These are phyloP conservation scores for Tarsius wallacei DNA, from an alignment of 2,797 vertebrate species.

Conservation along the genomic window DNA sequence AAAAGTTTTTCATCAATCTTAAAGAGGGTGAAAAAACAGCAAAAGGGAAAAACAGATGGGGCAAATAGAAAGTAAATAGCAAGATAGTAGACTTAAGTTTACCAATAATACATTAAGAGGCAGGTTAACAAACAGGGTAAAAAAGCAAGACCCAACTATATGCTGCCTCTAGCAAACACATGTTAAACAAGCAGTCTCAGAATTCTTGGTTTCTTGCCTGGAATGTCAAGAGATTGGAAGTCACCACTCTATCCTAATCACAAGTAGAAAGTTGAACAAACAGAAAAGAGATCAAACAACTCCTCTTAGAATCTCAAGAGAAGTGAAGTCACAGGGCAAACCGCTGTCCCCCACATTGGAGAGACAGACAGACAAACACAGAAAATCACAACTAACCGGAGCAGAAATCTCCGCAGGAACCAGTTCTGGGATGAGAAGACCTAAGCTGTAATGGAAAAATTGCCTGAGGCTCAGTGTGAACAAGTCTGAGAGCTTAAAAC, in stretches of 20 bases:
- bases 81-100: not conserved
- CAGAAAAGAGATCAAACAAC: not conserved
- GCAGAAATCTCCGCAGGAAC: not conserved
- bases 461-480: not conserved
- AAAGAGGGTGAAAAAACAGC: not conserved
- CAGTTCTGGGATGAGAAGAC: not conserved
- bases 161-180: not conserved
- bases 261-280: not conserved
- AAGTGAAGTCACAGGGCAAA: not conserved
- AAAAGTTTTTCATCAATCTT: not conserved
- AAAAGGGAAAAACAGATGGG: not conserved
- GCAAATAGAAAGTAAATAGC: not conserved
- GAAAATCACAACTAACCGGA: not conserved
- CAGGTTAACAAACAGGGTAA: rapidly evolving
- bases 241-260: not conserved
- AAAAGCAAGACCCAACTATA: not conserved
- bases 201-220: not conserved
- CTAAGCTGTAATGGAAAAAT: not conserved
- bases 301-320: not conserved
- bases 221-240: not conserved
- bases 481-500: not conserved
- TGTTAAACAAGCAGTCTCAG: not conserved
- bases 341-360: not conserved
- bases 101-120: not conserved
- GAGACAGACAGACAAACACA: not conserved